Percentiles rank a stretch among this genome's conserved stretches.
phyloP scores from a whole-genome alignment of 2,888 invertebrate genomes.

The Embidobia sp. region DNA sequence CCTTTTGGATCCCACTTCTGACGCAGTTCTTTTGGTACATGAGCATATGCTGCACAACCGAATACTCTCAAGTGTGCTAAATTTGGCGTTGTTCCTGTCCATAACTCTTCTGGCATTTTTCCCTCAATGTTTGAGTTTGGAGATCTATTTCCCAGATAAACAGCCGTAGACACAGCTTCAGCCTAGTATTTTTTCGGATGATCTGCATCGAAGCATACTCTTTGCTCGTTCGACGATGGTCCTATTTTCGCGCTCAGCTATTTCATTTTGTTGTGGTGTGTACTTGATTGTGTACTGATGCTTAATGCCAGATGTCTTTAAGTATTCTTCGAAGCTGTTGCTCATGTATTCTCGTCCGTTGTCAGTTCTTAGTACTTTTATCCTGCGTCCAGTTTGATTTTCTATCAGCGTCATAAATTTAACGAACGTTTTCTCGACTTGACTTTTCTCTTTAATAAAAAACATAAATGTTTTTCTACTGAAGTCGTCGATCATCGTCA shows the following conservation, averaged over 20 bases:
- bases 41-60: constrained; percentile 30
- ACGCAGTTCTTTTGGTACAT: constrained; percentile 23
- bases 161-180: constrained; percentile 28
- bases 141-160: constrained; percentile 34
- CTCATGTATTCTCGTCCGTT: constrained; percentile 59
- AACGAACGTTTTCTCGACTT: too few relatives aligned
- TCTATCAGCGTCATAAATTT: constrained; percentile 8
- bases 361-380: constrained; percentile 50
- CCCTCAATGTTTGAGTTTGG: background rate
- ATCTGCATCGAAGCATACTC: constrained; percentile 14
- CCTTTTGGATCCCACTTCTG: constrained; percentile 34
- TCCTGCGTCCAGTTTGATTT: constrained; percentile 15
- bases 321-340: background rate
- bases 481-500: too few relatives aligned
- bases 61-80: constrained; percentile 24
- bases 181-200: constrained; percentile 5
- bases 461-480: too few relatives aligned
- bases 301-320: constrained; percentile 26
- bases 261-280: constrained; percentile 46
- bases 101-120: constrained; percentile 33
- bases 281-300: constrained; percentile 39
- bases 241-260: constrained; percentile 26
- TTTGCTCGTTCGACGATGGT: constrained; percentile 39
- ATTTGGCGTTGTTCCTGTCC: constrained; percentile 21
- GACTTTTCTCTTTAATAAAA: constrained; percentile 35